A percentile compares a stretch with the other conserved stretches of the same genome.
Conservation (phyloP, 2,113 vertebrate genomes). For the Sinocyclocheilus grahami region DNA sequence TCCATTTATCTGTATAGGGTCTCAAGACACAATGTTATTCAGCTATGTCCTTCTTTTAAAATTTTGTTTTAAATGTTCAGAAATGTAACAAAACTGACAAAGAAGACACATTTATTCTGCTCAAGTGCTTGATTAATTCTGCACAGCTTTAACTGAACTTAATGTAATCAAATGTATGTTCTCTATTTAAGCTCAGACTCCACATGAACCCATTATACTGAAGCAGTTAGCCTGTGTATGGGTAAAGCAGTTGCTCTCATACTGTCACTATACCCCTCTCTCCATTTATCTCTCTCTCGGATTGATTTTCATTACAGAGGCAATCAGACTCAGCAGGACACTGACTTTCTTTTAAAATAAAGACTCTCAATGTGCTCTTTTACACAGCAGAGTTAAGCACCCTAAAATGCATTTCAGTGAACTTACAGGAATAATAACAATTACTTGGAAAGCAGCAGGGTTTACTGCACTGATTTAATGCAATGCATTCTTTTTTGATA, state of each 20-base stretch:
- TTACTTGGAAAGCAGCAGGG: not conserved
- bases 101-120: too few species aligned
- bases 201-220: too few species aligned
- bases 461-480: not conserved
- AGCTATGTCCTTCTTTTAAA: not conserved
- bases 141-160: not conserved
- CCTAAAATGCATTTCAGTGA: not conserved
- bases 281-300: not conserved
- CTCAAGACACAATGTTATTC: not conserved
- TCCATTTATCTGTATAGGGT: not conserved
- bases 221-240: too few species aligned
- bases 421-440: not conserved
- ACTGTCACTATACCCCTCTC: not conserved
- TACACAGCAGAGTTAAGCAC: constrained; percentile 7
- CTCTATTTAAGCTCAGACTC: too few species aligned
- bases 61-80: not conserved
- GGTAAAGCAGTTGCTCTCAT: not conserved
- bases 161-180: not conserved
- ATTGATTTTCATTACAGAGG: not conserved
- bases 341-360: constrained; percentile 19
- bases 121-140: not conserved
- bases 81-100: not conserved
- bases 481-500: not conserved
- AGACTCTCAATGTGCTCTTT: not conserved
- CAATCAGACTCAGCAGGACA: constrained; percentile 1